Conservation (phyloP, 2,113 vertebrate genomes). For the Proterorhinus semilunaris region DNA sequence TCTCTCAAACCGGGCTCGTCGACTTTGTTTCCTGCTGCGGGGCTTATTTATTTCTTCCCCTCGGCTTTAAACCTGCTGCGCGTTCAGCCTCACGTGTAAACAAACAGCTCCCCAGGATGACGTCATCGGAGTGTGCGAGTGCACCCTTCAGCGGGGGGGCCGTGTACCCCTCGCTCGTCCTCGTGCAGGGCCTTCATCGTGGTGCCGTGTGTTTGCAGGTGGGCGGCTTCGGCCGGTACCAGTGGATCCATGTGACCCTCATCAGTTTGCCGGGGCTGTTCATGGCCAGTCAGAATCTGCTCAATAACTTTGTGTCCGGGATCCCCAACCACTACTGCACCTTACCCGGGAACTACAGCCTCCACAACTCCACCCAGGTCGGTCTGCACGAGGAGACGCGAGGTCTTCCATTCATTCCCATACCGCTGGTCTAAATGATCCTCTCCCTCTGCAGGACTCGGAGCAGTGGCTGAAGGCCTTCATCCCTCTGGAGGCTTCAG, state of each 20-base stretch:
- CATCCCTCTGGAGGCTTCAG: constrained; percentile 63
- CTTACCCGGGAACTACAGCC: constrained; percentile 51
- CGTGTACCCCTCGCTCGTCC: too few species aligned
- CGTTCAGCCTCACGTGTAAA: too few species aligned
- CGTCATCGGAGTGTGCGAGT: too few species aligned
- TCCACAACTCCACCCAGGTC: constrained; percentile 31
- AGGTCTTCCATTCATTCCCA: too few species aligned
- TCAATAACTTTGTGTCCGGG: constrained; percentile 81
- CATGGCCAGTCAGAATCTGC: constrained; percentile 83
- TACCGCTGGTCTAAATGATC: too few species aligned
- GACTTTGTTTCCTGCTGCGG: too few species aligned
- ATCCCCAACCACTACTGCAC: constrained; percentile 77
- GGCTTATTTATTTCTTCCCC: too few species aligned
- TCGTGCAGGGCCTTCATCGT: too few species aligned
- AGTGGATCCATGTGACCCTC: constrained; percentile 77
- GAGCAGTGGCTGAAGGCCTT: constrained; percentile 56
- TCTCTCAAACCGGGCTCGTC: too few species aligned
- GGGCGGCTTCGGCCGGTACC: constrained; percentile 78
- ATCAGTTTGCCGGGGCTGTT: constrained; percentile 77
- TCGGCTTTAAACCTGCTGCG: too few species aligned
- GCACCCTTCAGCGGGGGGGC: too few species aligned
- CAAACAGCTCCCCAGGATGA: too few species aligned
- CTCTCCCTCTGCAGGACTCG: constrained; percentile 41
- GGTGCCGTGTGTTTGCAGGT: constrained; percentile 29
- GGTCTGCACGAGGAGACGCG: background rate